Evolutionary conservation across 2,797 vertebrate species (phyloP).

Genomic region (Apodemus agrarius): DNA sequence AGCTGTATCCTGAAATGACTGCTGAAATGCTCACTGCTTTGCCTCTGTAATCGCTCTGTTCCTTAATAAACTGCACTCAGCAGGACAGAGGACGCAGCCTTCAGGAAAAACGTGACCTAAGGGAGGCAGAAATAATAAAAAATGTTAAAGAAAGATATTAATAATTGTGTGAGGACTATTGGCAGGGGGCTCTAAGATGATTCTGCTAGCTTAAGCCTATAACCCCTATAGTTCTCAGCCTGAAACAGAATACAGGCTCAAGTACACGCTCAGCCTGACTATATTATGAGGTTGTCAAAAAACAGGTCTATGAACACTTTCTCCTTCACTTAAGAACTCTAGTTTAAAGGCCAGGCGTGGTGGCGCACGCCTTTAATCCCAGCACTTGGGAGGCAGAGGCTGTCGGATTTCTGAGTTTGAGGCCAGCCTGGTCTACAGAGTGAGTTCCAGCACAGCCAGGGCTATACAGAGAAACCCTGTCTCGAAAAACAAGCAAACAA

Average conservation of each 20-base stretch:
- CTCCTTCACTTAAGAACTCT: slow-evolving; percentile 10
- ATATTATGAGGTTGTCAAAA: neutral
- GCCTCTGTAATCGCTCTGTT: neutral
- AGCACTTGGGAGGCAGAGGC: too few relatives aligned
- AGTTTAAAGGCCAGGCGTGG: too few relatives aligned
- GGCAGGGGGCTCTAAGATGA: neutral
- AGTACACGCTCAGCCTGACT: neutral
- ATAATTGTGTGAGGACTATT: slow-evolving; percentile 23
- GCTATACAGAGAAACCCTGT: too few relatives aligned
- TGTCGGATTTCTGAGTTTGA: too few relatives aligned
- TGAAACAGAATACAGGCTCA: neutral
- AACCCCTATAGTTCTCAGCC: neutral
- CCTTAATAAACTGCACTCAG: slow-evolving; percentile 37
- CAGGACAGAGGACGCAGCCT: slow-evolving; percentile 17
- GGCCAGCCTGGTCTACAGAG: too few relatives aligned
- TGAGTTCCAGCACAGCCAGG: too few relatives aligned
- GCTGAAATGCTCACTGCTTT: slow-evolving; percentile 42
- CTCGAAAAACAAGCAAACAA: too few relatives aligned
- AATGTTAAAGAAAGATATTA: neutral
- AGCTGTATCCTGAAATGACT: slow-evolving; percentile 13
- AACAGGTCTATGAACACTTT: neutral
- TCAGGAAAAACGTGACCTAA: slow-evolving; percentile 44
- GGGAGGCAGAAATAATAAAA: slow-evolving; percentile 47
- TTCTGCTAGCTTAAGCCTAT: neutral
- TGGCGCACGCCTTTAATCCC: too few relatives aligned